phyloP scores from a whole-genome alignment of 1,140 invertebrate genomes.

The Sycobia sp. region DNA sequence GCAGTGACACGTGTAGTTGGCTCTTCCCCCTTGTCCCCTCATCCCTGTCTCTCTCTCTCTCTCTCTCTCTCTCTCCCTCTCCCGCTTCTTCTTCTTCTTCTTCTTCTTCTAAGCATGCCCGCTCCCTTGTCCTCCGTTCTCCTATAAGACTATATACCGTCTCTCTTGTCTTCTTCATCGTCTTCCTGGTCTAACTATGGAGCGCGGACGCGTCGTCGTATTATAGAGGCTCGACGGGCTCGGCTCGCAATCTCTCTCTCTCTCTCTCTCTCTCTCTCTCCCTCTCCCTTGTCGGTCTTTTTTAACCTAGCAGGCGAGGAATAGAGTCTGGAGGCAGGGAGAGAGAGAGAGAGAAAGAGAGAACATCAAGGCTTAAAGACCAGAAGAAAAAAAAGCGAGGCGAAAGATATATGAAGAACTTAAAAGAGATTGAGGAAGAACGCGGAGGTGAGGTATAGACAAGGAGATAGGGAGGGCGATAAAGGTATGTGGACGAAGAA shows the following conservation, averaged over 20 bases:
- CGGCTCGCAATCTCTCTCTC: too few species aligned
- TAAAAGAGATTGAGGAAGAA: too few species aligned
- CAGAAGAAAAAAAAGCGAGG: too few species aligned
- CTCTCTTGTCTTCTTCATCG: conserved; percentile 2
- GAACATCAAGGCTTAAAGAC: too few species aligned
- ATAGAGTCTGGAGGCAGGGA: not conserved
- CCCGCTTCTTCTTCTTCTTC: conserved; percentile 17
- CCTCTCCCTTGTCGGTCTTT: not conserved
- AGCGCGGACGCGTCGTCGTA: conserved; percentile 17
- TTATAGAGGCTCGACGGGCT: not conserved
- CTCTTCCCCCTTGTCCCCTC: conserved; percentile 41
- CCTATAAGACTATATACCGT: too few species aligned
- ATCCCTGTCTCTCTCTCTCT: conserved; percentile 35
- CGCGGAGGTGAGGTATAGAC: too few species aligned
- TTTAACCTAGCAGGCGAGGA: too few species aligned
- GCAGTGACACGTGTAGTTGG: conserved; percentile 51
- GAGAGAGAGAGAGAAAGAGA: not conserved
- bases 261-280: conserved; percentile 1
- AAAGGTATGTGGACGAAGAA: not conserved
- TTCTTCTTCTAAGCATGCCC: not conserved
- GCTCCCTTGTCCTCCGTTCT: conserved; percentile 9
- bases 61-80: conserved; percentile 24
- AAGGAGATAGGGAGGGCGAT: conserved; percentile 2
- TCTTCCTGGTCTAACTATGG: conserved; percentile 32
- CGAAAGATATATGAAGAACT: too few species aligned